These are phyloP conservation scores for Ferrisia virgata DNA, from an alignment of 2,888 invertebrate genomes.

Conservation along the genomic window DNA sequence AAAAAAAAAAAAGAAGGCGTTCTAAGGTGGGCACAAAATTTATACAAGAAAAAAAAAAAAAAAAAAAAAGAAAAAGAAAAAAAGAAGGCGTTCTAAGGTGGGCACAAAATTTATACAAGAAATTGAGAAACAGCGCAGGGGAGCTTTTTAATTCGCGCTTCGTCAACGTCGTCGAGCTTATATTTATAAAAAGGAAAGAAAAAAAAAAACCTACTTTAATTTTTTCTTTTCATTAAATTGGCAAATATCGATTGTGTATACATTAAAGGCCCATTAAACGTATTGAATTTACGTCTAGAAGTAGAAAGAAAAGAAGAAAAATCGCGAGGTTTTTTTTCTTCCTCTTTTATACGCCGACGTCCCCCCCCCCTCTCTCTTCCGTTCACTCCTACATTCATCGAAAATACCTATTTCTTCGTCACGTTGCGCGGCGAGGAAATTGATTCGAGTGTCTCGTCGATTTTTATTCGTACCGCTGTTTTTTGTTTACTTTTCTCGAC, in stretches of 20 bases:
- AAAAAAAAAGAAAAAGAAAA: too few species aligned
- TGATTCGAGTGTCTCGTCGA: not conserved
- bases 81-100: not conserved
- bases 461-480: not conserved
- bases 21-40: not conserved
- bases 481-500: not conserved
- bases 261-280: conserved; percentile 10
- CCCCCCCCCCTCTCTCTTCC: not conserved
- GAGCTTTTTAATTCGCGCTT: not conserved
- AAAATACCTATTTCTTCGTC: not conserved
- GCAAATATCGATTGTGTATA: not conserved
- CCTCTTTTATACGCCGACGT: not conserved
- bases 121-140: too few species aligned
- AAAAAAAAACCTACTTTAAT: not conserved
- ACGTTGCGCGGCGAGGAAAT: not conserved
- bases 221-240: not conserved
- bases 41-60: too few species aligned
- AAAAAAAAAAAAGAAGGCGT: not conserved
- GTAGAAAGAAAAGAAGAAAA: not conserved
- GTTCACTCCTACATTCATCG: too few species aligned
- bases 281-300: not conserved
- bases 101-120: too few species aligned
- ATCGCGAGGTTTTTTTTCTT: not conserved
- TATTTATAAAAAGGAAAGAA: not conserved
- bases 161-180: not conserved